Base-by-base conservation (phyloP, 2,797 vertebrate genomes). In the Muraenolepis orangiensis region DNA sequence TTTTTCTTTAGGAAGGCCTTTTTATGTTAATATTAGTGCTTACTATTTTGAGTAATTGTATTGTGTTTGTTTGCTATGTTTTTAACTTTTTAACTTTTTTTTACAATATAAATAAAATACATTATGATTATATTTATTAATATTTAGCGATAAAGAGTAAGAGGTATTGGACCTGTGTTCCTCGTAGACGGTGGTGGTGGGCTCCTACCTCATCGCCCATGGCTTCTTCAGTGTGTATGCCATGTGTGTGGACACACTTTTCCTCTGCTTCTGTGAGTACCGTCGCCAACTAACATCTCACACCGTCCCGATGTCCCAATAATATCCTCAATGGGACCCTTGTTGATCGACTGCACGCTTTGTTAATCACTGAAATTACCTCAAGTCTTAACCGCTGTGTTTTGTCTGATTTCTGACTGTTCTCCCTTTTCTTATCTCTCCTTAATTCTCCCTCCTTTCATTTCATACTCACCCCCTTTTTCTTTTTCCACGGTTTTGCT, bases 251-350 rank as follows among this genome's bases (percentile, higher is more conserved):
- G 98, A 98, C 91, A 99, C 98, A 0, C 92, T 99, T 12, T 99
- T 99, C 94, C 96, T 99, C 82, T 99, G 98, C 87, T 99, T 99
- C 94, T 98, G 98, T 99, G 89, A 98, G 98, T 99, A 82, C 8
- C 46, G 8, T 4, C 23, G 57, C 57, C 57, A 0, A 13, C n/a
- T n/a, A 11, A 61, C 51, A 23, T n/a, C 6, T 57, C 51, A 1
- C 51, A 2, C 40, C 40, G 32, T 34, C 13, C 12, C 12, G 40
- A 14, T 16, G 40, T 42, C 16, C 26, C 16, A 30, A 66, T 71
- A 18, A 46, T 51, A 34, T 57, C 12, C 18, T 20, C 6, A 26
- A 13, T 38, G 10, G 23, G 11, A 8, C 16, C 4, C n/a, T 26
- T 64, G 11, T 66, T 32, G 36, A 57, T 77, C 23, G 64, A 1